Conservation (phyloP, 2,113 vertebrate species). For the Lepus europaeus region DNA sequence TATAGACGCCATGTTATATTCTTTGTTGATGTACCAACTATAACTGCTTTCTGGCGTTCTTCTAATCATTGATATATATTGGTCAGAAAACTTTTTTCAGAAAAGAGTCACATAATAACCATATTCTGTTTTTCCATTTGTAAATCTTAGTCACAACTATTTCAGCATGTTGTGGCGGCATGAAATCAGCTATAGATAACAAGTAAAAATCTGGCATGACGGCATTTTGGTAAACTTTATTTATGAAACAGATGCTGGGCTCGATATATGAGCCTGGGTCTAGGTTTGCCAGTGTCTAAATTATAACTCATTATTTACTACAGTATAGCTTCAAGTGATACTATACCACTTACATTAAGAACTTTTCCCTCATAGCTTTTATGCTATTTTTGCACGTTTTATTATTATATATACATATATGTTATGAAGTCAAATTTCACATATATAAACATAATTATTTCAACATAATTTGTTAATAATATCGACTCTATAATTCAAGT, state of each 20-base stretch:
- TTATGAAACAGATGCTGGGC: background rate
- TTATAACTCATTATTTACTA: no score
- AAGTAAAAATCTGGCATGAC: background rate
- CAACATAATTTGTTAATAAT: no score
- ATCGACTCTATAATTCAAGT: background rate
- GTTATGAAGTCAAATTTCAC: background rate
- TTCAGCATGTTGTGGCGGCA: no score
- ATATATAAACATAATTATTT: background rate
- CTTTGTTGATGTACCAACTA: background rate
- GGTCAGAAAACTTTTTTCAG: background rate
- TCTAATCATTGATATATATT: background rate
- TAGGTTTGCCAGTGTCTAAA: no score
- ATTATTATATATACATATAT: background rate
- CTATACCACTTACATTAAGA: background rate
- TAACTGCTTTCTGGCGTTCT: background rate
- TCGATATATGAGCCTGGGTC: background rate
- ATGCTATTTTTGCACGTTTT: background rate
- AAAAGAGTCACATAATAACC: background rate
- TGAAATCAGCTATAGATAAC: background rate
- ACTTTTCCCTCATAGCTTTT: background rate
- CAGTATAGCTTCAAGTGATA: background rate
- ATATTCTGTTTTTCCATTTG: background rate
- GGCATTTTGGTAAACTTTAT: background rate
- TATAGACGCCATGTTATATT: background rate
- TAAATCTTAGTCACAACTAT: background rate